These are phyloP conservation scores for Myiozetetes cayanensis DNA, from an alignment of 2,113 vertebrate species.

Conservation along the genomic window DNA sequence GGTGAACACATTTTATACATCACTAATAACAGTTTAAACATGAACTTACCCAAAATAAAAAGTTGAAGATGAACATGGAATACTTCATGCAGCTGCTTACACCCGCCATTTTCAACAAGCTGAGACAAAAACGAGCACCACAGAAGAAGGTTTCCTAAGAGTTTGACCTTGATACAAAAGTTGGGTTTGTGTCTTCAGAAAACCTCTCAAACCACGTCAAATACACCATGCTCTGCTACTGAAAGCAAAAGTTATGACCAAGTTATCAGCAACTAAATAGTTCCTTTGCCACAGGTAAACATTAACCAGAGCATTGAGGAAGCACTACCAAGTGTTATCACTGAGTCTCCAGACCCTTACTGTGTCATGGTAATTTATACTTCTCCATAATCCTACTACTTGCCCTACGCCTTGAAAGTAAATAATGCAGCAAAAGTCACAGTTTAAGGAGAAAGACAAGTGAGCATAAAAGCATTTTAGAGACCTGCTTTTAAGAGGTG, in stretches of 20 bases:
- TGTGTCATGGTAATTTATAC: neutral
- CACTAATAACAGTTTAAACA: conserved; percentile 50
- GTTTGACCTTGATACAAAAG: neutral
- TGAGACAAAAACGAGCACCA: neutral
- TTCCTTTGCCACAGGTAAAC: conserved; percentile 55
- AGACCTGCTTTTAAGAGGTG: neutral
- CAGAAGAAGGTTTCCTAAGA: neutral
- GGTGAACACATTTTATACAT: neutral
- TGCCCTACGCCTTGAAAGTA: conserved; percentile 42
- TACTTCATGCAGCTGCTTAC: conserved; percentile 85
- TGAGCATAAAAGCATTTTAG: neutral
- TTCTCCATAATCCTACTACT: neutral
- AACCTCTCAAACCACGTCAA: neutral
- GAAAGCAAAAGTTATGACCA: neutral
- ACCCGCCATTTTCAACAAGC: conserved; percentile 77
- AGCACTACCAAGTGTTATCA: conserved; percentile 48
- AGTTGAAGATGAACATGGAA: conserved; percentile 89
- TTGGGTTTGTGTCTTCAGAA: neutral
- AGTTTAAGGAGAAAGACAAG: neutral
- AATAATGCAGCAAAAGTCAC: neutral
- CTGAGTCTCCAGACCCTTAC: neutral
- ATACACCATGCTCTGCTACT: neutral
- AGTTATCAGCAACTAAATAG: neutral
- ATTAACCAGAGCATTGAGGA: conserved; percentile 69
- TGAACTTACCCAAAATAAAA: conserved; percentile 90